A percentile compares a stretch with the other conserved stretches of the same genome.
These are phyloP conservation scores for Calliopsis andreniformis DNA, from an alignment of 1,140 invertebrate genomes.

Conservation along the genomic window DNA sequence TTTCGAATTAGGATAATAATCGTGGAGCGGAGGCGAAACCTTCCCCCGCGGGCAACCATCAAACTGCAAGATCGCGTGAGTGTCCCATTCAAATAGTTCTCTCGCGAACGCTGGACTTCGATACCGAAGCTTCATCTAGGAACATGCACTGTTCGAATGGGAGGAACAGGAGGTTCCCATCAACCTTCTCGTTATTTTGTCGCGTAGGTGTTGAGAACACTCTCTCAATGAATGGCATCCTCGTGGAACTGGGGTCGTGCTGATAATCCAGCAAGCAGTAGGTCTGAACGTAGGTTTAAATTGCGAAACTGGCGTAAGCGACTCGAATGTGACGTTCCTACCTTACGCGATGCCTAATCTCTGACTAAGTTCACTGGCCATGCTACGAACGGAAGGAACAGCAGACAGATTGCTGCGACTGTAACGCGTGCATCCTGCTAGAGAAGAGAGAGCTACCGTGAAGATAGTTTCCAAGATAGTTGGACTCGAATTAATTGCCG, in stretches of 20 bases:
- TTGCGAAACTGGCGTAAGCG: constrained; percentile 38
- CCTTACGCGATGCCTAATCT: constrained; percentile 60
- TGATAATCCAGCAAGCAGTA: constrained; percentile 40
- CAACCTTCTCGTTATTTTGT: constrained; percentile 1
- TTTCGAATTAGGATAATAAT: constrained; percentile 63
- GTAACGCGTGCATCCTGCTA: constrained; percentile 33
- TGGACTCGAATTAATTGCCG: constrained; percentile 66
- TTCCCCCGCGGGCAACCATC: not conserved
- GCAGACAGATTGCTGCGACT: constrained; percentile 64
- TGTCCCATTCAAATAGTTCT: constrained; percentile 13
- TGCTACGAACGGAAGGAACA: constrained; percentile 66
- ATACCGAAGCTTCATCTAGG: not conserved
- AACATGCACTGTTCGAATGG: not conserved
- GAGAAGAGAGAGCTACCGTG: constrained; percentile 38
- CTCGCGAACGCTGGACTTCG: constrained; percentile 3
- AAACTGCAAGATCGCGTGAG: constrained; percentile 61
- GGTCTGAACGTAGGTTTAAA: constrained; percentile 40
- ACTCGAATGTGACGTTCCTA: constrained; percentile 21
- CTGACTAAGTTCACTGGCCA: constrained; percentile 53
- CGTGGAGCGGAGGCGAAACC: not conserved
- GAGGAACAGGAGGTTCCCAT: not conserved
- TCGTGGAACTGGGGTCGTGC: not conserved
- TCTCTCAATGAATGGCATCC: constrained; percentile 19
- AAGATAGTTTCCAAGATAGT: constrained; percentile 64
- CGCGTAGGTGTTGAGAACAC: constrained; percentile 14